These are phyloP conservation scores for Holotrichia oblita DNA, from an alignment of 1,140 invertebrate species.

Conservation along the genomic window DNA sequence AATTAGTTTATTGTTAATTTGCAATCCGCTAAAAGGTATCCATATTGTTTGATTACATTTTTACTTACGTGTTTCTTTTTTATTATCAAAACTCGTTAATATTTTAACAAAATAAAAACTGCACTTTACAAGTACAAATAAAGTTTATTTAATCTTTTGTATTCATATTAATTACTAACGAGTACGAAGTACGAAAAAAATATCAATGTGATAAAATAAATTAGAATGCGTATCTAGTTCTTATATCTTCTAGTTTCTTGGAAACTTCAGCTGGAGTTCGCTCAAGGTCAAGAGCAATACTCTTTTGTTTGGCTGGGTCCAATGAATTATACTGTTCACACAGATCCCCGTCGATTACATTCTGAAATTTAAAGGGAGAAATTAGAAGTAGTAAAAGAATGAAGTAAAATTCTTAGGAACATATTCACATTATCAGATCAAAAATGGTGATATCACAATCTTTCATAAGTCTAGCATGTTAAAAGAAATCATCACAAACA, in stretches of 20 bases:
- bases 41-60: too few species aligned
- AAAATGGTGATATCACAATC: slow-evolving; percentile 41
- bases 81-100: too few species aligned
- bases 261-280: slow-evolving; percentile 95
- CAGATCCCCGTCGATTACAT: slow-evolving; percentile 98
- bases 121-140: too few species aligned
- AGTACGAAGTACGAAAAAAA: background rate
- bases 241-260: slow-evolving; percentile 93
- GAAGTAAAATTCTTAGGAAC: background rate
- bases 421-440: background rate
- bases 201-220: slow-evolving; percentile 37
- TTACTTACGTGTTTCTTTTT: too few species aligned
- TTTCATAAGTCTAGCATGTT: slow-evolving; percentile 59
- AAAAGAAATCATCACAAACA: slow-evolving; percentile 48
- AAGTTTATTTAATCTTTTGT: too few species aligned
- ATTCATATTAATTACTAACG: too few species aligned
- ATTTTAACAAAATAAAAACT: too few species aligned
- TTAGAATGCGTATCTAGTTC: slow-evolving; percentile 95
- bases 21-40: too few species aligned
- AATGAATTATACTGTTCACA: slow-evolving; percentile 99
- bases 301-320: slow-evolving; percentile 92
- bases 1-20: too few species aligned
- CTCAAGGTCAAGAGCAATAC: slow-evolving; percentile 93
- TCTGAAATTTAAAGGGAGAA: slow-evolving; percentile 65
- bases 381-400: slow-evolving; percentile 39